Percentiles rank a stretch among this genome's conserved stretches.
These are phyloP conservation scores for Pseudoips prasinana DNA, from an alignment of 2,888 invertebrate genomes.

Conservation along the genomic window DNA sequence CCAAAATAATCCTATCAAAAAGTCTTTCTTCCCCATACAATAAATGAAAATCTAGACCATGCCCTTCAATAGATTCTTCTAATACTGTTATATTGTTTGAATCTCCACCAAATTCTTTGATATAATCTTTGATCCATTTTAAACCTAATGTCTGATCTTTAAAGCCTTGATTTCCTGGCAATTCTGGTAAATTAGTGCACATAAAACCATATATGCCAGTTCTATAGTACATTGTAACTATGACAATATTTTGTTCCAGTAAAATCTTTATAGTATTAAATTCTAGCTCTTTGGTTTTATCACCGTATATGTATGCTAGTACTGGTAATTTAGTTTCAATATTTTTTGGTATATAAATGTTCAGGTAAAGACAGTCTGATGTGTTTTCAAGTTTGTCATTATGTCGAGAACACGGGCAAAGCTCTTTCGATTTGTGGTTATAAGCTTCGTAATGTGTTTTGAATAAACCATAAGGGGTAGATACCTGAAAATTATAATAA, in stretches of 20 bases:
- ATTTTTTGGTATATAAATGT: slow-evolving; percentile 78
- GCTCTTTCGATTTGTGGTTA: slow-evolving; percentile 44
- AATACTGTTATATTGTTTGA: slow-evolving; percentile 32
- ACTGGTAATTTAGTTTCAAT: slow-evolving; percentile 31
- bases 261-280: slow-evolving; percentile 17
- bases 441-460: slow-evolving; percentile 12
- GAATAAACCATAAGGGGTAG: slow-evolving; percentile 12
- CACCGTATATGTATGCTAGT: slow-evolving; percentile 46
- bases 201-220: slow-evolving; percentile 48
- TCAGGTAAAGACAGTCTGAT: slow-evolving; percentile 78
- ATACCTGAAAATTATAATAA: slow-evolving; percentile 10
- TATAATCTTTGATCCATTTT: slow-evolving; percentile 41
- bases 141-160: slow-evolving; percentile 41
- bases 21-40: slow-evolving; percentile 16
- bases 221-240: slow-evolving; percentile 40
- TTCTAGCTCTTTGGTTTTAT: slow-evolving; percentile 6
- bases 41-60: slow-evolving; percentile 28
- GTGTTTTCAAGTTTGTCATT: neutral
- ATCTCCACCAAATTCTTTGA: slow-evolving; percentile 41
- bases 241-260: slow-evolving; percentile 32
- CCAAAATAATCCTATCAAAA: too few relatives aligned
- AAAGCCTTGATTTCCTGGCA: slow-evolving; percentile 44
- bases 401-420: neutral
- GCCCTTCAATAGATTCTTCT: slow-evolving; percentile 39
- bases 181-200: slow-evolving; percentile 34